Conservation (phyloP, 2,113 vertebrate species). For the Acanthochromis polyacanthus region DNA sequence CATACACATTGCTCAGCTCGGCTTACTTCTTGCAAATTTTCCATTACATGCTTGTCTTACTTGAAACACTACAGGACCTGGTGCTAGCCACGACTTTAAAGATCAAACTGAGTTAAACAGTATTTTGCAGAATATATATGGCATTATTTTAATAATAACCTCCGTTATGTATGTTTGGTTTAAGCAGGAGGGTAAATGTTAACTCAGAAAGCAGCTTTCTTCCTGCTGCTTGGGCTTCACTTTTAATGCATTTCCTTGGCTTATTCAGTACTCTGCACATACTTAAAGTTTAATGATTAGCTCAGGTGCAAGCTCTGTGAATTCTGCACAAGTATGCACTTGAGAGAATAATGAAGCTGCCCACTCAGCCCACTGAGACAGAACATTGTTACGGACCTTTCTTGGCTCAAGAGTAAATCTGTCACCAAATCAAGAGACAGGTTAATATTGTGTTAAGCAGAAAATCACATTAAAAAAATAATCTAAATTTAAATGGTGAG, state of each 20-base stretch:
- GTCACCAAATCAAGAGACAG: constrained; percentile 6
- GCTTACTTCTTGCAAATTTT: constrained; percentile 28
- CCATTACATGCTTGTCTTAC: constrained; percentile 12
- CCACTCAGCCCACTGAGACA: constrained; percentile 3
- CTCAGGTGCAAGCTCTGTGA: constrained; percentile 23
- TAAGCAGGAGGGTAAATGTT: background rate
- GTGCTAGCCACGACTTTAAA: background rate
- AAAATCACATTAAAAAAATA: background rate
- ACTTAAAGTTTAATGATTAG: constrained; percentile 58
- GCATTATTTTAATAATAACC: background rate
- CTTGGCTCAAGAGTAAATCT: background rate
- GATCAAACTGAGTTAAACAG: background rate
- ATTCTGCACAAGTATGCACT: constrained; percentile 48
- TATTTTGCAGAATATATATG: no score
- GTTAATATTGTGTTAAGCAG: background rate
- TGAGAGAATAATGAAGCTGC: constrained; percentile 38
- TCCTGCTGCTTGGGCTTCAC: background rate
- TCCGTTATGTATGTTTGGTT: constrained; percentile 5
- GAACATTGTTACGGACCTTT: constrained; percentile 2
- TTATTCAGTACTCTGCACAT: constrained; percentile 18
- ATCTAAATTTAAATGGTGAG: background rate
- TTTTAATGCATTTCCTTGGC: constrained; percentile 3
- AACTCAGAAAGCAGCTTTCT: background rate
- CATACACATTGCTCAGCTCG: constrained; percentile 1
- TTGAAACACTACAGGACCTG: constrained; percentile 8